Evolutionary conservation across 2,113 vertebrate species (phyloP), one percentile per base, ranked within the genome.

Genomic region (Gasterosteus nipponicus): DNA sequence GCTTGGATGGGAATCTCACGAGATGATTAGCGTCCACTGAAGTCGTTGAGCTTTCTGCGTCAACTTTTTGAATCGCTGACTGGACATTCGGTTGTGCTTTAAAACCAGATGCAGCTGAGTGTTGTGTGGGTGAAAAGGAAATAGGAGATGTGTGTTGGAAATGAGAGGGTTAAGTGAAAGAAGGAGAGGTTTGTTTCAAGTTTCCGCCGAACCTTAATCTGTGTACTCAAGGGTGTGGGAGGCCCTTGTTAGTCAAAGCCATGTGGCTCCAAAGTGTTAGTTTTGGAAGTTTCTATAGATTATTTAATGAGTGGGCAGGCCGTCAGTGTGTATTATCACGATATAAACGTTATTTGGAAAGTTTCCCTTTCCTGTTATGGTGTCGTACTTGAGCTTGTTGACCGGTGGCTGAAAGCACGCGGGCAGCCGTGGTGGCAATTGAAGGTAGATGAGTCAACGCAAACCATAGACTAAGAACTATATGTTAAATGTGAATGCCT

Each of bases 151-250:
- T 51, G 19, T 19, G 31, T 38, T 70, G 63, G 78, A 29, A 54
- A 69, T 77, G 59, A 73, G 65, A 62, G 72, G 66, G 84, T 86
- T 85, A 71, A 86, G 49, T 39, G 8, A 65, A 38, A 77, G 67
- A 67, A 75, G 70, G 75, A 78, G 69, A 76, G 69, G 57, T 75
- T 63, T 84, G 69, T 77, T 73, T 85, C 33, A 47, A 56, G 77
- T 85, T 87, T 78, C 68, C 73, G 62, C 79, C 53, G 22, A 54
- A 42, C 60, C 22, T 78, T 91, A 88, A 84, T 91, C 82, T 85
- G 75, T 78, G 73, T 89, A 75, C 67, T 90, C 54, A 80, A 71
- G 77, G 86, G 69, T 90, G 86, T 84, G 60, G 66, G 89, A 87
- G 90, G 85, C 73, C 61, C 74, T 11, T 87, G 76, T 78, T 87